phyloP scores from a whole-genome alignment of 2,888 invertebrate genomes.

The Sialis lutaria region DNA sequence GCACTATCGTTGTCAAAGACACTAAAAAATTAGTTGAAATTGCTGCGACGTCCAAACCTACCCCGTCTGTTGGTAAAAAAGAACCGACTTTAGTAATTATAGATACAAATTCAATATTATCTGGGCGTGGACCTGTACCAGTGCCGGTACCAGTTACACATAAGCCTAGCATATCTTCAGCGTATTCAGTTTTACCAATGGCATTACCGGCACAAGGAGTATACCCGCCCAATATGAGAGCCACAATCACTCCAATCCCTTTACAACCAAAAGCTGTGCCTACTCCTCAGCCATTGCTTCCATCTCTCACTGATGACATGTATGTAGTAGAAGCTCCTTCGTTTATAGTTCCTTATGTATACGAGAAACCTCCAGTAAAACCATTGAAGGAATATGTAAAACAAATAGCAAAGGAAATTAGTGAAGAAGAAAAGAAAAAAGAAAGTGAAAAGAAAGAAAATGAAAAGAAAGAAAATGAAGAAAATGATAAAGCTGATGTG shows the following conservation, averaged over 20 bases:
- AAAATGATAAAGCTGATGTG: slow-evolving; percentile 19
- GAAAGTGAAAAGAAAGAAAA: slow-evolving; percentile 23
- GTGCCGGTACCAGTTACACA: slow-evolving; percentile 14
- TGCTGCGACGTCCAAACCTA: slow-evolving; percentile 38
- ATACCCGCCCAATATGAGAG: slow-evolving; percentile 41
- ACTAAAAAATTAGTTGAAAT: slow-evolving; percentile 53
- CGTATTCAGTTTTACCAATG: slow-evolving; percentile 30
- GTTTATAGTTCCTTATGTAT: slow-evolving; percentile 84
- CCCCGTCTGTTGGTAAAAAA: slow-evolving; percentile 34
- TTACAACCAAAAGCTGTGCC: slow-evolving; percentile 16
- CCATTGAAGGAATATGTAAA: slow-evolving; percentile 57
- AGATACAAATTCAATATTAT: slow-evolving; percentile 55
- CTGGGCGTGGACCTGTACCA: slow-evolving; percentile 40
- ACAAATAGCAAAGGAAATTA: slow-evolving; percentile 40
- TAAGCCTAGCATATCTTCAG: neutral
- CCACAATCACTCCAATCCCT: slow-evolving; percentile 36
- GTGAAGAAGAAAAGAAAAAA: slow-evolving; percentile 34
- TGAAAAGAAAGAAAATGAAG: slow-evolving; percentile 18
- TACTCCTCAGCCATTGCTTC: slow-evolving; percentile 33
- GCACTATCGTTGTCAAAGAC: slow-evolving; percentile 48
- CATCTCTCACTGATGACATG: slow-evolving; percentile 79
- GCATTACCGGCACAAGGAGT: slow-evolving; percentile 41
- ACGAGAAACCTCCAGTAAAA: slow-evolving; percentile 72
- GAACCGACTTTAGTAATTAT: slow-evolving; percentile 64
- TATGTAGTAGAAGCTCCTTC: slow-evolving; percentile 85